Conservation (phyloP, 2,113 vertebrate genomes). For the Dendropsophus ebraccatus region DNA sequence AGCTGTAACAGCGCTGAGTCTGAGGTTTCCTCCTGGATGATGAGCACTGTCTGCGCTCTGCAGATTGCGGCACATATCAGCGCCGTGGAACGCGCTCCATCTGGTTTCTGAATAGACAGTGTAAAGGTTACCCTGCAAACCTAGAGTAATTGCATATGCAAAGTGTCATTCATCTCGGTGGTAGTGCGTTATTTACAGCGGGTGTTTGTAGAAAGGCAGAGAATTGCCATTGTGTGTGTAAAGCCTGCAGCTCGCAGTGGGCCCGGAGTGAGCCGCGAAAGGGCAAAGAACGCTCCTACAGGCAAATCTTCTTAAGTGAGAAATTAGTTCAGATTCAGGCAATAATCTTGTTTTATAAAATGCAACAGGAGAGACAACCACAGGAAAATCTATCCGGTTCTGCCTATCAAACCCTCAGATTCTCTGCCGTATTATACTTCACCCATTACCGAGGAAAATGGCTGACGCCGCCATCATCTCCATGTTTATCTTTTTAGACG, state of each 20-base stretch:
- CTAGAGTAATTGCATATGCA: neutral
- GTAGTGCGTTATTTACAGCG: neutral
- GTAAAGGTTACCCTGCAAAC: neutral
- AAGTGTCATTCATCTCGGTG: neutral
- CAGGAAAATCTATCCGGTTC: neutral
- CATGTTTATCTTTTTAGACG: neutral
- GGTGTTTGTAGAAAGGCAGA: slow-evolving; percentile 3
- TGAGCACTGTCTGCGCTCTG: neutral
- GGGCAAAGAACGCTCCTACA: slow-evolving; percentile 14
- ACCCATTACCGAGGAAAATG: neutral
- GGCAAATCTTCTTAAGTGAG: slow-evolving; percentile 43
- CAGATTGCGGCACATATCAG: neutral
- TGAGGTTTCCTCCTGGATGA: no score
- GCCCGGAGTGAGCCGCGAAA: slow-evolving; percentile 5
- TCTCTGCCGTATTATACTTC: neutral
- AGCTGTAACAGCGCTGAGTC: no score
- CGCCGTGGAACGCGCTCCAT: neutral
- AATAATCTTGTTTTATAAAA: slow-evolving; percentile 49
- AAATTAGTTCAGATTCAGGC: slow-evolving; percentile 41
- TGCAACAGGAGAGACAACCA: slow-evolving; percentile 1
- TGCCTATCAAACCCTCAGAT: neutral
- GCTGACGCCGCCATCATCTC: neutral
- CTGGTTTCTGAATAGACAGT: neutral
- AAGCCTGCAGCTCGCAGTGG: neutral
- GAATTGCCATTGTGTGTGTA: neutral